Base-by-base conservation (phyloP, 2,113 vertebrate species). In the Copsychus sechellarum region DNA sequence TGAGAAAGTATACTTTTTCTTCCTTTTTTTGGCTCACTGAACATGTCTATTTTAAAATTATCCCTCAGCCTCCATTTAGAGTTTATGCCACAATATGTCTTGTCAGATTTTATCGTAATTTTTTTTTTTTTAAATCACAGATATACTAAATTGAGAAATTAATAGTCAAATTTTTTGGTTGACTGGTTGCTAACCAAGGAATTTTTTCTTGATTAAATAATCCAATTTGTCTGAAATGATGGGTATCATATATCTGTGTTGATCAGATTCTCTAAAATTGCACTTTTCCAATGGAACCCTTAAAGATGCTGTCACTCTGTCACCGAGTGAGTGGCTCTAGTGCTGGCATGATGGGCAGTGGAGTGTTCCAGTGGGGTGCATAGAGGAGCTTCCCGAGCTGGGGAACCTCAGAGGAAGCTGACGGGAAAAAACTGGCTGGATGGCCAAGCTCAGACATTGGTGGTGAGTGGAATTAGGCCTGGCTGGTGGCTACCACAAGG, bases 341-440 rank as follows among this genome's bases (percentile, higher is more conserved):
- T 42, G 18, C 81, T 72, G 26, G 14, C 22, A 34, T 24, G 53
- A 14, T 14, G 0, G 0, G 3, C 53, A 36, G 34, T 8, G 34
- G 18, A 34, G 25, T 0, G 1, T 18, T 73, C 21, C 13, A 40
- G 29, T 15, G 22, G 22, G 6, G 3, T 61, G 53, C 60, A 48
- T 29, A 61, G 53, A 53, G 31, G 12, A 12, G 18, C 9, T 60
- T 73, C n/a, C 58, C 0, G 2, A 36, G 40, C 8, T 0, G 1
- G 38, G 25, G 14, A 54, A 7, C 25, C 34, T 54, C 53, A 33
- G 47, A 48, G 22, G 22, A 18, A 67, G 34, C 12, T 69, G 54
- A 13, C 38, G 47, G 47, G 61, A 29, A 67, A 67, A 25, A 76
- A 6, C 54, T 67, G 60, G 6, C n/a, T n/a, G 38, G 7, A 26